Base-by-base conservation (phyloP, 2,888 invertebrate species). In the Campoplex nolae region DNA sequence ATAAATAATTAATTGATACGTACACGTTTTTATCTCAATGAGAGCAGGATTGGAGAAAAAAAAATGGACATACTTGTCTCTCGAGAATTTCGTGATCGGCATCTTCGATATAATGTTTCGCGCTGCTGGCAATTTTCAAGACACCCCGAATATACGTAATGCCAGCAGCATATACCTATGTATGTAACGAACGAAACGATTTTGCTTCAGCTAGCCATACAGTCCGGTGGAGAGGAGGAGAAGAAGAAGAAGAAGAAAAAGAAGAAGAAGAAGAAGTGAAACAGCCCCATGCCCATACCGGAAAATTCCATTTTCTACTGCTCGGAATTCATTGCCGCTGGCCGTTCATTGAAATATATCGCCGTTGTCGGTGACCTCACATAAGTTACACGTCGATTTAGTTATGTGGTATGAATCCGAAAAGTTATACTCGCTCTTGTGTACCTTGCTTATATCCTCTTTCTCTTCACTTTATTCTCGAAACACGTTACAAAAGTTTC, bases 221-320 rank as follows among this genome's bases (percentile, higher is more conserved):
- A 58, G 56, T 76, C 76, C 70, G n/a, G 68, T 48, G 58, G 3
- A 48, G 79, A 56, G 68, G 70, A 67, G 38, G 68, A 65, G 54
- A 48, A 38, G 74, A 56, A 74, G 70, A 56, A 51, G 68, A 65
- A 65, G 56, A 48, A 38, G 74, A 56, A 74, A 62, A 56, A 51
- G 68, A 65, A 65, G 56, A 23, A 56, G 78, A 56, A 74, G 70
- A 67, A 51, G 68, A 65, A 65, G 56, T 58, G 74, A 80, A 71
- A 84, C 80, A 58, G 68, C 62, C 77, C 78, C 42, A 76, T 70
- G 65, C 74, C 79, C 58, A 79, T 76, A 85, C 83, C 84, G 87
- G 87, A 87, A 87, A 87, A 87, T 87, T 87, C 87, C 87, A 87
- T 87, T 87, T 87, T 87, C 87, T 84, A 76, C 82, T 73, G 87